These are phyloP conservation scores for Oceanites oceanicus DNA, from an alignment of 2,113 vertebrate genomes.

Conservation along the genomic window DNA sequence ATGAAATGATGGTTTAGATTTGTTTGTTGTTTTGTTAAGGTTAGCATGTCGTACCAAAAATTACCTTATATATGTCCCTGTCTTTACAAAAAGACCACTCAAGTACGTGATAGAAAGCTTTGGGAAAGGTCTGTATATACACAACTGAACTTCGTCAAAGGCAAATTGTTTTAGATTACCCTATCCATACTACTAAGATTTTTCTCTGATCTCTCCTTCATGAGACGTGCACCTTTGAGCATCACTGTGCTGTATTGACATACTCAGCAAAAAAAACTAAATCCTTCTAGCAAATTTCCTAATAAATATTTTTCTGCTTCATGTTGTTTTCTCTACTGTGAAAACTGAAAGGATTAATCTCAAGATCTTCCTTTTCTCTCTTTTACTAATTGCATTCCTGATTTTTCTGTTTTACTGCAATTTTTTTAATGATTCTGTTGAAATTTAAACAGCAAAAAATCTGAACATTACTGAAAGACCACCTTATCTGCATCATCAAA, in stretches of 20 bases:
- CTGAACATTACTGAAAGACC: not conserved
- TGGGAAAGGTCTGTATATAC: not conserved
- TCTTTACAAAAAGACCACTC: not conserved
- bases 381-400: not conserved
- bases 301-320: not conserved
- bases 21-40: not conserved
- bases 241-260: not conserved
- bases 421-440: not conserved
- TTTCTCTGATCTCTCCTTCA: not conserved
- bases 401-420: not conserved
- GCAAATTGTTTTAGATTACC: not conserved
- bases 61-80: not conserved
- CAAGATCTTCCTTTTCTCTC: not conserved
- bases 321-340: not conserved
- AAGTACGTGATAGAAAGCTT: not conserved
- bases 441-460: not conserved
- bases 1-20: not conserved
- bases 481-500: not conserved
- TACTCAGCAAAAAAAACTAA: not conserved
- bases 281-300: not conserved
- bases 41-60: not conserved
- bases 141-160: not conserved
- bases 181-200: not conserved
- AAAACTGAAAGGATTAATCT: not conserved
- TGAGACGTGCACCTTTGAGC: fast-evolving